These are phyloP conservation scores for Suncus etruscus DNA, from an alignment of 2,113 vertebrate genomes.

Conservation along the genomic window DNA sequence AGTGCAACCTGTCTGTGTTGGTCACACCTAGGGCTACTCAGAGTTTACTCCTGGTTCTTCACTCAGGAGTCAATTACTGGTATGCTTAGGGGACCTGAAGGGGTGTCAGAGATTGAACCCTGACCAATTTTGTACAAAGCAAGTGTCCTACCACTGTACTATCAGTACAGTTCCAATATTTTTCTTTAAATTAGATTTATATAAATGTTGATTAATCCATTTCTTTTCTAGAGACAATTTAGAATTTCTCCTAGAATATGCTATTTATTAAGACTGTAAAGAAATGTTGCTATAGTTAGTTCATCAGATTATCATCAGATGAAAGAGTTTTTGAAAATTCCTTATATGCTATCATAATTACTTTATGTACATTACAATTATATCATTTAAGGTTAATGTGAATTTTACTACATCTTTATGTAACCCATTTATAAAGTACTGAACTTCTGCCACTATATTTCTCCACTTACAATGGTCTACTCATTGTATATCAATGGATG, in stretches of 20 bases:
- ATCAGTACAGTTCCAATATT: too few relatives aligned
- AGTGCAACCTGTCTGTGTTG: too few relatives aligned
- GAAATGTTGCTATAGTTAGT: constrained; percentile 57
- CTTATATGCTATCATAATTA: background rate
- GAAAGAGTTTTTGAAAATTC: constrained; percentile 26
- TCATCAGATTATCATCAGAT: constrained; percentile 33
- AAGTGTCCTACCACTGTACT: too few relatives aligned
- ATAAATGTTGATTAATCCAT: constrained; percentile 7
- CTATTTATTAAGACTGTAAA: constrained; percentile 32
- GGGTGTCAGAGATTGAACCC: too few relatives aligned
- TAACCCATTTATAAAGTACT: background rate
- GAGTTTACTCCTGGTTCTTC: too few relatives aligned
- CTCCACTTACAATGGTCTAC: background rate
- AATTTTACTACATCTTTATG: constrained; percentile 1
- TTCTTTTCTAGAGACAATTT: constrained; percentile 45
- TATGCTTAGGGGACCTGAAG: too few relatives aligned
- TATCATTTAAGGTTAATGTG: background rate
- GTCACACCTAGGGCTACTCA: too few relatives aligned
- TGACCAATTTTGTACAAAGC: too few relatives aligned
- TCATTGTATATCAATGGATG: background rate
- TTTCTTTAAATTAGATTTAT: constrained; percentile 49
- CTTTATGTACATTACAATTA: constrained; percentile 7
- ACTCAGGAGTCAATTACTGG: too few relatives aligned
- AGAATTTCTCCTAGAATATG: background rate
- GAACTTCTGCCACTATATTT: background rate